These are phyloP conservation scores for Calyptommatus sinebrachiatus DNA, from an alignment of 2,113 vertebrate species.

Conservation along the genomic window DNA sequence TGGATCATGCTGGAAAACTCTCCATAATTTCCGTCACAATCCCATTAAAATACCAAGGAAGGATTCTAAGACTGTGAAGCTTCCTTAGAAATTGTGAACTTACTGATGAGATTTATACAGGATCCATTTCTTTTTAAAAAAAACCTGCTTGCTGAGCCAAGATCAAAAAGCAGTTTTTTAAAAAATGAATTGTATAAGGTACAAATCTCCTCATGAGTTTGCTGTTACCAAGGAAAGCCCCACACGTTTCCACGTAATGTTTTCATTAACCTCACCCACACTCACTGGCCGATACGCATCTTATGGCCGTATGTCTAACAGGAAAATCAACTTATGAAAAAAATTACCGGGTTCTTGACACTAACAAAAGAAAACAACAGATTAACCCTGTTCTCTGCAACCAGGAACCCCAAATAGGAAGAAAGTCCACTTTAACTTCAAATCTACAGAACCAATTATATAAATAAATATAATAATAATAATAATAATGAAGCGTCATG, in stretches of 20 bases:
- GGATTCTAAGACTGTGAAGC: background rate
- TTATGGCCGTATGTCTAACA: background rate
- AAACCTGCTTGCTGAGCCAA: background rate
- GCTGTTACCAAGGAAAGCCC: background rate
- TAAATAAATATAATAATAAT: too few species aligned
- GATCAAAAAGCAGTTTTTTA: background rate
- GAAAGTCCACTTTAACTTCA: background rate
- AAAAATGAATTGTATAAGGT: background rate
- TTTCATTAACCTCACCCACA: background rate
- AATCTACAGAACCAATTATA: background rate
- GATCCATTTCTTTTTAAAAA: too few species aligned
- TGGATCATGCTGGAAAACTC: too few species aligned
- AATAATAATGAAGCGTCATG: too few species aligned
- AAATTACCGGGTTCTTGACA: background rate
- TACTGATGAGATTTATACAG: too few species aligned
- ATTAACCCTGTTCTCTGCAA: background rate
- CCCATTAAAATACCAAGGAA: background rate
- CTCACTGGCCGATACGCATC: background rate
- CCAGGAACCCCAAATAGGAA: background rate
- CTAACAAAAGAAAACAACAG: background rate
- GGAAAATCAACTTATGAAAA: constrained; percentile 4
- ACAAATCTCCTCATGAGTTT: background rate
- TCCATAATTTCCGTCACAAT: background rate
- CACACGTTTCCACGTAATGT: background rate
- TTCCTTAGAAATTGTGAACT: too few species aligned